Base-by-base conservation (phyloP, 2,797 vertebrate species). In the Xiphorhynchus erythropygius region DNA sequence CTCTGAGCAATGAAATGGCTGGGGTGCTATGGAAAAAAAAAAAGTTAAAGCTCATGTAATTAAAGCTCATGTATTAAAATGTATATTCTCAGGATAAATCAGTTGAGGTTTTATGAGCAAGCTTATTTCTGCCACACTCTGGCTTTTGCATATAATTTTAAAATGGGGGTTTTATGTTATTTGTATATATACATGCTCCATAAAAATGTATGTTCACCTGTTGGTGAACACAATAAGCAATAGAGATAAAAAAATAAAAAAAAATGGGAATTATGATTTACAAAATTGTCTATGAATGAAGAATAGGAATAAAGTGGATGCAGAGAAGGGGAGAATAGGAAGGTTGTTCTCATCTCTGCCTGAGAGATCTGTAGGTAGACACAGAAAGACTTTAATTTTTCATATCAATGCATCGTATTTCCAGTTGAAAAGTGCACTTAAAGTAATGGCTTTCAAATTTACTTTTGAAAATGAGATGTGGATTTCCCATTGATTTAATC, bases 61-160 rank as follows among this genome's bases (percentile, higher is more conserved):
- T 92, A 95, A 82, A 87, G 25, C 24, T 19, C n/a, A n/a, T 85
- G 15, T 90, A 84, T 84, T 60, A 91, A 87, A 94, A 90, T 78
- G 7, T 32, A 27, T 75, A 71, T 53, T 53, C 44, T 60, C 44
- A 68, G 62, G 27, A 76, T 42, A 70, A 77, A 89, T 76, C 55
- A 70, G 24, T 15, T 49, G 52, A 49, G 5, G 9, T 74, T 87
- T 30, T 27, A 19, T 19, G 32, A 7, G 5, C 28, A 89, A 52
- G 5, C 13, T 89, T 79, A 56, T 63, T 85, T 93, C 63, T 89
- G 50, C 18, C 12, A 46, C 1, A 3, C 5, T 87, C 28, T 87
- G 25, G 33, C 27, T 80, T 88, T 53, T 70, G 32, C 4, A 4
- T 46, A 13, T 52, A 37, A 60, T 17, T 86, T 84, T 49, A 30